These are phyloP conservation scores for Penaeus monodon DNA, from an alignment of 2,888 invertebrate genomes.

Conservation along the genomic window DNA sequence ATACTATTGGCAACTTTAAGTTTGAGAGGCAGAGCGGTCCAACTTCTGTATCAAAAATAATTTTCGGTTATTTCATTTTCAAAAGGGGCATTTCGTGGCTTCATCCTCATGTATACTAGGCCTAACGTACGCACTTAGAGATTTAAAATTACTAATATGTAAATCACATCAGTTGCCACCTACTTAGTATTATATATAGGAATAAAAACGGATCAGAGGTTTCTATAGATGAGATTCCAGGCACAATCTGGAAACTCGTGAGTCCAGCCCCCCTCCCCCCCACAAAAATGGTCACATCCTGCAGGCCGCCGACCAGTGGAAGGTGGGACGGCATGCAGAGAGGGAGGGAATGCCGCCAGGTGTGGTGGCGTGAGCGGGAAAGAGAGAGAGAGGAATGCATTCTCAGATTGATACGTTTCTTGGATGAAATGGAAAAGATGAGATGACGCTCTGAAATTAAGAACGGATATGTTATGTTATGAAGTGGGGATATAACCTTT, in stretches of 20 bases:
- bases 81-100: neutral
- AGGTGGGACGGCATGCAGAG: conserved; percentile 29
- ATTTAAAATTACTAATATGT: neutral
- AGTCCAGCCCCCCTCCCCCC: conserved; percentile 22
- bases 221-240: conserved; percentile 39
- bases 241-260: conserved; percentile 48
- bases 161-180: neutral
- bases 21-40: conserved; percentile 50
- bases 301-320: conserved; percentile 42
- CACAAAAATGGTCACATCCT: conserved; percentile 57
- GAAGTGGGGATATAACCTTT: too few relatives aligned
- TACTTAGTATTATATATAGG: neutral
- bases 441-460: too few relatives aligned
- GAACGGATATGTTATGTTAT: too few relatives aligned
- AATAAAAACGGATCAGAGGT: conserved; percentile 2
- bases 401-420: too few relatives aligned
- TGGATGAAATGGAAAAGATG: too few relatives aligned
- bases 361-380: too few relatives aligned
- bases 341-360: too few relatives aligned
- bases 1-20: conserved; percentile 11
- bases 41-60: conserved; percentile 52
- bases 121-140: neutral
- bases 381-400: too few relatives aligned
- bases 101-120: neutral
- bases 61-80: conserved; percentile 43